Conservation (phyloP, 2,888 invertebrate genomes). For the Mimachlamys varia region DNA sequence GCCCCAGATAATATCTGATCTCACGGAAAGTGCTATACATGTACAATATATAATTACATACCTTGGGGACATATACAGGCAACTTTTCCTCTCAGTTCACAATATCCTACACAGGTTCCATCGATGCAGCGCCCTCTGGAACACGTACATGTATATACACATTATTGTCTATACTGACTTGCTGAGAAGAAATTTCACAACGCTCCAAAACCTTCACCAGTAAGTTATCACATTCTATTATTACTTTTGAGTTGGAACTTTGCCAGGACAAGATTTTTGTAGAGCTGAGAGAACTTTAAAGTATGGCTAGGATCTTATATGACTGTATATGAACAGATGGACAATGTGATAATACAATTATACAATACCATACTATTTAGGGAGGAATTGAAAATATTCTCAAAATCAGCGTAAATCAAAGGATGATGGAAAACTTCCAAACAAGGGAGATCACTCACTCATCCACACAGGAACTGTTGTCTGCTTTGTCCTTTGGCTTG, state of each 20-base stretch:
- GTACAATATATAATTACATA: slow-evolving; percentile 81
- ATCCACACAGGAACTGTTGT: slow-evolving; percentile 94
- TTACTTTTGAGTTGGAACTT: too few relatives aligned
- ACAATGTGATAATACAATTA: too few relatives aligned
- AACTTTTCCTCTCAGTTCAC: slow-evolving; percentile 89
- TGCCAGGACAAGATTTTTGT: too few relatives aligned
- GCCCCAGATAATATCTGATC: too few relatives aligned
- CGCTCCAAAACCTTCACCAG: too few relatives aligned
- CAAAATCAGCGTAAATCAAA: background rate
- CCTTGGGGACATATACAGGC: slow-evolving; percentile 98
- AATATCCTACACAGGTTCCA: slow-evolving; percentile 97
- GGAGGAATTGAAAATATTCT: background rate
- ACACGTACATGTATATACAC: slow-evolving; percentile 42
- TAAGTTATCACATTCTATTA: too few relatives aligned
- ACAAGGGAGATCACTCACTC: slow-evolving; percentile 67
- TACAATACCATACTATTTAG: too few relatives aligned
- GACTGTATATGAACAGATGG: too few relatives aligned
- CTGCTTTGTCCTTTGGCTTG: slow-evolving; percentile 92
- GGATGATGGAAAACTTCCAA: too few relatives aligned
- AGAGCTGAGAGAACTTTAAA: too few relatives aligned
- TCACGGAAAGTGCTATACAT: background rate
- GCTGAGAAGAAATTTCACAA: too few relatives aligned
- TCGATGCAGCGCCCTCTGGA: slow-evolving; percentile 90
- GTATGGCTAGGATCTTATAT: too few relatives aligned
- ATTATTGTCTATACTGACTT: background rate